These are phyloP conservation scores for Leguminivora glycinivorella DNA, from an alignment of 1,140 invertebrate species.

Conservation along the genomic window DNA sequence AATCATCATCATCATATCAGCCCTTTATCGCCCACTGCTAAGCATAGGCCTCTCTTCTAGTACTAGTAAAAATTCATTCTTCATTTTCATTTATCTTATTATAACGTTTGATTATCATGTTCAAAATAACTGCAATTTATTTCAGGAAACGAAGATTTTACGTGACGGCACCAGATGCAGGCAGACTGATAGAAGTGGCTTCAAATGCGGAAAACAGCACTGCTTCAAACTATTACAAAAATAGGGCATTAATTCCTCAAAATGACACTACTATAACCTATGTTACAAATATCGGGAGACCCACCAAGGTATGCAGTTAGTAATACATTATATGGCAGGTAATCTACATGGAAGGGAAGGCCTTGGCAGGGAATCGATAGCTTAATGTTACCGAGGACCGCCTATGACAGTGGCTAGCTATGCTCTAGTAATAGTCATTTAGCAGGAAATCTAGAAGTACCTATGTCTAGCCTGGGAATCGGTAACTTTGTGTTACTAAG, in stretches of 20 bases:
- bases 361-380: background rate
- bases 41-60: no score
- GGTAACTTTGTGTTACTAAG: no score
- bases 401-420: no score
- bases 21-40: background rate
- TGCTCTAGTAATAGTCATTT: no score
- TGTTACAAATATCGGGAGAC: slow-evolving; percentile 80
- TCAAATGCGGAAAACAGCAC: no score
- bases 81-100: background rate
- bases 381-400: no score
- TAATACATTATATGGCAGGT: background rate
- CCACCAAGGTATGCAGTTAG: slow-evolving; percentile 70
- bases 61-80: no score
- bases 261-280: slow-evolving; percentile 39
- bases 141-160: slow-evolving; percentile 53
- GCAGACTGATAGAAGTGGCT: slow-evolving; percentile 49
- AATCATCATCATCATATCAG: no score
- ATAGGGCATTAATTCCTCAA: background rate
- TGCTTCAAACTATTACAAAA: no score
- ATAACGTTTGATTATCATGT: background rate
- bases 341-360: background rate
- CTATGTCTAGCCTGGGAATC: no score
- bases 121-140: background rate
- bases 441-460: no score
- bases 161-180: slow-evolving; percentile 67